phyloP scores from a whole-genome alignment of 2,797 vertebrate genomes.

The Enteromius paludinosus region DNA sequence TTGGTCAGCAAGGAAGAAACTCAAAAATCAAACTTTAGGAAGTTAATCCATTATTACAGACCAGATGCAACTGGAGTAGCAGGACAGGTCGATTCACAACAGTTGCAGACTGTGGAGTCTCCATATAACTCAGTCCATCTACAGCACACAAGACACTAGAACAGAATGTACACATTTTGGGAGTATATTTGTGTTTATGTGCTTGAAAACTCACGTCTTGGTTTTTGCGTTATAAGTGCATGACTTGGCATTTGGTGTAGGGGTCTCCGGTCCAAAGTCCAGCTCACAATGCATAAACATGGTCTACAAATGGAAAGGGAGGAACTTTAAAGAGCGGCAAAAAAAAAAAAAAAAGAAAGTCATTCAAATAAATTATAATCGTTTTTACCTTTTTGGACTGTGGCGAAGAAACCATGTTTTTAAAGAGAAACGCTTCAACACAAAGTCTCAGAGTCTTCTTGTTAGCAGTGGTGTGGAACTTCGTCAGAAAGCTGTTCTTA shows the following conservation, averaged over 20 bases:
- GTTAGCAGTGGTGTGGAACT: constrained; percentile 59
- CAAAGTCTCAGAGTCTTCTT: constrained; percentile 62
- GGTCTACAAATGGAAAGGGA: constrained; percentile 56
- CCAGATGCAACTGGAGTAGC: constrained; percentile 30
- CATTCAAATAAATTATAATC: no score
- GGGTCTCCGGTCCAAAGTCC: constrained; percentile 14
- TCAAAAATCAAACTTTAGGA: not conserved
- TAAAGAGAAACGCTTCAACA: constrained; percentile 68
- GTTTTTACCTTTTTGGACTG: constrained; percentile 58
- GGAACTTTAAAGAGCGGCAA: not conserved
- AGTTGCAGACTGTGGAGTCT: constrained; percentile 62
- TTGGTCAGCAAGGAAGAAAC: not conserved
- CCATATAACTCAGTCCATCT: constrained; percentile 77
- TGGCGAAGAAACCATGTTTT: not conserved
- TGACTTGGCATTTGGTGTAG: constrained; percentile 65
- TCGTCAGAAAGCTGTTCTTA: constrained; percentile 52
- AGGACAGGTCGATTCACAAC: constrained; percentile 68
- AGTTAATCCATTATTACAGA: constrained; percentile 7
- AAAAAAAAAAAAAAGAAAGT: not conserved
- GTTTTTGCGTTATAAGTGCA: constrained; percentile 65
- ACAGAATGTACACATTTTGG: not conserved
- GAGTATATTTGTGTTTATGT: not conserved
- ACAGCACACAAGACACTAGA: constrained; percentile 3
- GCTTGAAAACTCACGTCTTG: constrained; percentile 61
- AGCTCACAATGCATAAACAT: constrained; percentile 76